These are phyloP conservation scores for Nomada fabriciana DNA, from an alignment of 2,888 invertebrate species.

Conservation along the genomic window DNA sequence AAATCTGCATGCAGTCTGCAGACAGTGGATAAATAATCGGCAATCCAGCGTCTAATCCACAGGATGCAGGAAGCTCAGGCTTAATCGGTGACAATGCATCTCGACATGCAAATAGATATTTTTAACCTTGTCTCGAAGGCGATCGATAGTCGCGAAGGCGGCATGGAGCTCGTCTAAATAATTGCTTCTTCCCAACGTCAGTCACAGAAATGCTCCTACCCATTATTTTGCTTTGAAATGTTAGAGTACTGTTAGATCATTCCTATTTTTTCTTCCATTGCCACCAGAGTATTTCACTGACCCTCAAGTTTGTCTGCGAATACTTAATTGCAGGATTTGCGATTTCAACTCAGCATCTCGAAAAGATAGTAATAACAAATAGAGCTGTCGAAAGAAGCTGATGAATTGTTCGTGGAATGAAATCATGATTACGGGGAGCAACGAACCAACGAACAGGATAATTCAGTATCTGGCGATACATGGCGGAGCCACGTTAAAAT, in stretches of 20 bases:
- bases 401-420: no score
- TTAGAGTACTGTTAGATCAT: conserved; percentile 3
- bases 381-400: no score
- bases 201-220: conserved; percentile 14
- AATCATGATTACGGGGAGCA: no score
- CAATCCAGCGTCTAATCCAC: not conserved
- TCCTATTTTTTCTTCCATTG: not conserved
- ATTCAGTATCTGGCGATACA: not conserved
- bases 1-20: not conserved
- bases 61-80: conserved; percentile 47
- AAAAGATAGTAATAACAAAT: no score
- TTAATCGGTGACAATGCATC: conserved; percentile 69
- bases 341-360: no score
- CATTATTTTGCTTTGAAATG: conserved; percentile 28
- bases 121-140: conserved; percentile 71
- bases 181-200: conserved; percentile 56
- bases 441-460: conserved; percentile 1
- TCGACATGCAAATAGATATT: conserved; percentile 77
- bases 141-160: conserved; percentile 72
- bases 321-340: no score
- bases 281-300: conserved; percentile 3
- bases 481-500: not conserved
- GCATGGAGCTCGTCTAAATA: conserved; percentile 65
- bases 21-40: not conserved
- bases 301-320: not conserved